Conservation (phyloP, 2,888 invertebrate genomes). For the Aromia moschata region DNA sequence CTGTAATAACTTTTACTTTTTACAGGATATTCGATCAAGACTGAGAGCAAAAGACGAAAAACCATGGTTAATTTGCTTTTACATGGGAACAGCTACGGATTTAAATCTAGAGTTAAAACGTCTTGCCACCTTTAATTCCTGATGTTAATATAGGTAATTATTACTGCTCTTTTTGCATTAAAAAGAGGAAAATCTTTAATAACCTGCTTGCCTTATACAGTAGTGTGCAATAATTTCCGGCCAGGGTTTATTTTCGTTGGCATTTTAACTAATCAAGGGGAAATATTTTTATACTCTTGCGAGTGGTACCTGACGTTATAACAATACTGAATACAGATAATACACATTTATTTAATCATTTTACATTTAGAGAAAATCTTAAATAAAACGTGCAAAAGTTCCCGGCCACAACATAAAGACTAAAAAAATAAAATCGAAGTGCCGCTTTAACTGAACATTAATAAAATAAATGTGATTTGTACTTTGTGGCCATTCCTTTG, state of each 20-base stretch:
- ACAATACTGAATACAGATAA: not conserved
- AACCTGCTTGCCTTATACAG: no score
- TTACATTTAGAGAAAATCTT: not conserved
- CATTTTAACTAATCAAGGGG: not conserved
- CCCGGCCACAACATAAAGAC: not conserved
- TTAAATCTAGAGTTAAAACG: constrained; percentile 69
- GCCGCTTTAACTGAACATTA: not conserved
- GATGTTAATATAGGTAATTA: constrained; percentile 66
- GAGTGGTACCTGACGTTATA: not conserved
- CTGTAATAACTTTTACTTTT: constrained; percentile 14
- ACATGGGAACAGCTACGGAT: constrained; percentile 65
- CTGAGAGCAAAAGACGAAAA: constrained; percentile 49
- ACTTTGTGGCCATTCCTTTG: not conserved
- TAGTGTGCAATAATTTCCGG: no score
- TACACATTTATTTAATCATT: not conserved
- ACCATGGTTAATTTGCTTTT: constrained; percentile 69
- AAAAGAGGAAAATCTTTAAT: no score
- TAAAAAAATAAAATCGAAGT: not conserved
- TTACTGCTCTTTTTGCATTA: no score
- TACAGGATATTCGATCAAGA: constrained; percentile 45
- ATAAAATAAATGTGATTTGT: not conserved
- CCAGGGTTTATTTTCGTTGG: not conserved
- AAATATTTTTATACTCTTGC: not conserved
- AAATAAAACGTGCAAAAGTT: not conserved
- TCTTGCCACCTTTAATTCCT: constrained; percentile 68